phyloP scores from a whole-genome alignment of 1,140 invertebrate species.

The Eumeta japonica region DNA sequence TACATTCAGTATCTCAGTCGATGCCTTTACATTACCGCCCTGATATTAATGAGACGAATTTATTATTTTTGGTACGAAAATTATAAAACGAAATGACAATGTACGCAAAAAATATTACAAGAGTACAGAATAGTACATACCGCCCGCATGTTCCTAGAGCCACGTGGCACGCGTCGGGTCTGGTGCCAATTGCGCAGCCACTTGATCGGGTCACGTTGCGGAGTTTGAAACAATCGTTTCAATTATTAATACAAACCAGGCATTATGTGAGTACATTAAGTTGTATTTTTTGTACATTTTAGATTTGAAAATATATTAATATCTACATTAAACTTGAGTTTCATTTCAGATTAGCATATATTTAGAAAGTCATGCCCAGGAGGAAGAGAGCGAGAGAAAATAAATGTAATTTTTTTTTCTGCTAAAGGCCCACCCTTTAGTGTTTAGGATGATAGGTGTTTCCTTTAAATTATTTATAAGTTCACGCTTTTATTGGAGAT shows the following conservation, averaged over 20 bases:
- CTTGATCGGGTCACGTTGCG: neutral
- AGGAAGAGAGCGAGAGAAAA: too few species aligned
- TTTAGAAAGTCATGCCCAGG: neutral
- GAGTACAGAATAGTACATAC: neutral
- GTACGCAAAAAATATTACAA: neutral
- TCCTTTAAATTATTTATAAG: too few species aligned
- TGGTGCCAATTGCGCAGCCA: neutral
- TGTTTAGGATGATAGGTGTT: too few species aligned
- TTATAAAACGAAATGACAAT: slow-evolving; percentile 19
- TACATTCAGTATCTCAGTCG: slow-evolving; percentile 35
- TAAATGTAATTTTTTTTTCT: too few species aligned
- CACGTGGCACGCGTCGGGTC: neutral
- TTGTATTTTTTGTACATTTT: slow-evolving; percentile 59
- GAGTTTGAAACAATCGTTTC: slow-evolving; percentile 22
- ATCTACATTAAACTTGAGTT: slow-evolving; percentile 46
- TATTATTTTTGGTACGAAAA: slow-evolving; percentile 39
- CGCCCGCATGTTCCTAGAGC: neutral
- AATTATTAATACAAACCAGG: slow-evolving; percentile 41
- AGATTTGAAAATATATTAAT: slow-evolving; percentile 57
- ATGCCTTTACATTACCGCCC: slow-evolving; percentile 43
- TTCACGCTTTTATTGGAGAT: too few species aligned
- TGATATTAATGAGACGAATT: slow-evolving; percentile 50
- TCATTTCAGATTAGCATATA: slow-evolving; percentile 14
- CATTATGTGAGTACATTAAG: slow-evolving; percentile 45
- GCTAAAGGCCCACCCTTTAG: too few species aligned